Percentiles rank a stretch among this genome's conserved stretches.
Conservation (phyloP, 2,888 invertebrate species). For the Panorpa germanica region DNA sequence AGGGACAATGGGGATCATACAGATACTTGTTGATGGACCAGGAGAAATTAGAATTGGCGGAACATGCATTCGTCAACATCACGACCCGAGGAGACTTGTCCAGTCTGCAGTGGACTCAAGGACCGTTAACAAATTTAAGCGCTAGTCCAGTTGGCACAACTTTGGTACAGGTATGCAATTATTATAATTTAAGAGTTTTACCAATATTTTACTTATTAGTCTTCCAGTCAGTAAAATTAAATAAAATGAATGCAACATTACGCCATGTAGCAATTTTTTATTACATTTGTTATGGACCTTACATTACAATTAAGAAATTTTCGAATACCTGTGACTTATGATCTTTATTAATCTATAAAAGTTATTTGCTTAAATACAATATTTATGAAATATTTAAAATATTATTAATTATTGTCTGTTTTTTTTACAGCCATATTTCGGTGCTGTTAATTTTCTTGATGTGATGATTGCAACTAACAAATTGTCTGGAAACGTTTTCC, state of each 20-base stretch:
- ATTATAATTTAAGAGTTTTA: too few species aligned
- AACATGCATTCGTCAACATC: constrained; percentile 63
- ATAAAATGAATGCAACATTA: too few species aligned
- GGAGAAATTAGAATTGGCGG: constrained; percentile 21
- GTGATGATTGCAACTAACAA: constrained; percentile 88
- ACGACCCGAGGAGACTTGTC: constrained; percentile 69
- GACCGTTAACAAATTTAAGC: constrained; percentile 27
- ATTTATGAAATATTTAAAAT: too few species aligned
- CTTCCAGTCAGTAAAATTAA: too few species aligned
- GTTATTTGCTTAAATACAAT: constrained; percentile 48
- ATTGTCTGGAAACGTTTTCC: constrained; percentile 64
- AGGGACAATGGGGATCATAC: constrained; percentile 56
- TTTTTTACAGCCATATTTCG: constrained; percentile 41
- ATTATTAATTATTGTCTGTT: too few species aligned
- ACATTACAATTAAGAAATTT: too few species aligned
- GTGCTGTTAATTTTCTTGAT: constrained; percentile 83
- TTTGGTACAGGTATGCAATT: too few species aligned
- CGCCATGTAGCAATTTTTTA: too few species aligned
- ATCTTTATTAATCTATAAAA: too few species aligned
- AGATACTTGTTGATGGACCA: constrained; percentile 55
- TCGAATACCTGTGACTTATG: too few species aligned
- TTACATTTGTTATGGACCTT: too few species aligned
- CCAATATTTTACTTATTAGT: too few species aligned
- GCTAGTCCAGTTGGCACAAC: constrained; percentile 7
- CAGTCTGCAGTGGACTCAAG: constrained; percentile 66